Percentiles rank a stretch among this genome's conserved stretches.
Conservation (phyloP, 2,797 vertebrate species). For the Aldrovandia affinis region DNA sequence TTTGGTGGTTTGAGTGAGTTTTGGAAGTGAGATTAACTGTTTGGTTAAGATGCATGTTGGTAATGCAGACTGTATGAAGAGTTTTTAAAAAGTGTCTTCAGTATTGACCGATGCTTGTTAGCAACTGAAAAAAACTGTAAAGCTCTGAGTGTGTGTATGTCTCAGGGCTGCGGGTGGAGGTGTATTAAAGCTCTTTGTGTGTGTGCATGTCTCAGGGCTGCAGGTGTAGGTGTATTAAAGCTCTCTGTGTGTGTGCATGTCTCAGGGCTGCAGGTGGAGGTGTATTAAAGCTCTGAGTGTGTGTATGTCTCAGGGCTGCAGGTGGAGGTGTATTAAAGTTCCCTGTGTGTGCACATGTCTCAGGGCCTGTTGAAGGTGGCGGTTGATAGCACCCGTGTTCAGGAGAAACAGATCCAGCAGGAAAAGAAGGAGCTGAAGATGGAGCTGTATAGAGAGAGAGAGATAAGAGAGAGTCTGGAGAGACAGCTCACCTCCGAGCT, state of each 20-base stretch:
- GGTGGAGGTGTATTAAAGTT: neutral
- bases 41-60: too few species aligned
- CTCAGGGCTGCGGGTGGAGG: too few species aligned
- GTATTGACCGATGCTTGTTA: too few species aligned
- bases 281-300: too few species aligned
- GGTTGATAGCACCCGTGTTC: slow-evolving; percentile 91
- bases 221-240: neutral
- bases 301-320: neutral
- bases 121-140: too few species aligned
- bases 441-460: slow-evolving; percentile 90
- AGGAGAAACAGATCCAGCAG: slow-evolving; percentile 95
- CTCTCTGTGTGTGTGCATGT: neutral
- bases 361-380: slow-evolving; percentile 95
- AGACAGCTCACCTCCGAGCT: slow-evolving; percentile 90
- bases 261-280: too few species aligned
- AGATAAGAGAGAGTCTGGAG: slow-evolving; percentile 91
- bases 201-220: neutral
- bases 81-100: too few species aligned
- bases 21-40: too few species aligned
- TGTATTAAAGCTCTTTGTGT: too few species aligned
- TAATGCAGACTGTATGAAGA: too few species aligned
- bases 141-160: slow-evolving; percentile 21
- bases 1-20: too few species aligned
- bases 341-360: neutral
- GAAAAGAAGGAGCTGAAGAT: slow-evolving; percentile 92